Evolutionary conservation across 2,113 vertebrate genomes (phyloP), one percentile per base, ranked within the genome.

Genomic region (Lucifuga dentata): DNA sequence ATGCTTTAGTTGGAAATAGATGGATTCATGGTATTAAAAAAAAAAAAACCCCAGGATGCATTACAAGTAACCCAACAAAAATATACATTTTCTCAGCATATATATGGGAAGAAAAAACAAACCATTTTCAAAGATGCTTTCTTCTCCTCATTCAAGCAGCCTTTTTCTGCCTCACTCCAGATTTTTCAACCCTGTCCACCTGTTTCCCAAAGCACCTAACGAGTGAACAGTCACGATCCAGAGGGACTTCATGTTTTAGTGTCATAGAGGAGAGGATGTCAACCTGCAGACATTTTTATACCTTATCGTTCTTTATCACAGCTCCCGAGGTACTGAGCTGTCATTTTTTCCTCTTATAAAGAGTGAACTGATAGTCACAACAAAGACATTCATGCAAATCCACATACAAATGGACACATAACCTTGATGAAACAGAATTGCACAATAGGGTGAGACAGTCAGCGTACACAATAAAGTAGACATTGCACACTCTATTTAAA

Each of bases 211-310:
- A 76, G 53, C 20, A 62, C 52, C 24, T 21, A 57, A 65, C 40
- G 67, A 72, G 74, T 72, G 64, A 78, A 74, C 45, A 68, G 29
- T 40, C 10, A 12, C 48, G 29, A 20, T 61, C 70, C 61, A 39
- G 21, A 39, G 43, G 44, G 64, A 59, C 19, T 26, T 13, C 5
- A 20, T 56, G 44, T 68, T 64, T 35, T 32, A 63, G 39, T 52
- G 53, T 68, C 3, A 1, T 12, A 39, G 35, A 62, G 48, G 16
- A 58, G 35, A 62, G 51, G 19, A 58, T 71, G 74, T 78, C 63
- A 69, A 40, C 51, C 59, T 10, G 43, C 41, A 81, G 67, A 71
- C 58, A 73, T 81, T 41, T 68, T 58, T 40, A 55, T 60, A 21
- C 24, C 41, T 63, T 63, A 60, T 69, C 36, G 11, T 46, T 80